These are phyloP conservation scores for Drosophila neutralis DNA, from an alignment of 2,888 invertebrate species.

Conservation along the genomic window DNA sequence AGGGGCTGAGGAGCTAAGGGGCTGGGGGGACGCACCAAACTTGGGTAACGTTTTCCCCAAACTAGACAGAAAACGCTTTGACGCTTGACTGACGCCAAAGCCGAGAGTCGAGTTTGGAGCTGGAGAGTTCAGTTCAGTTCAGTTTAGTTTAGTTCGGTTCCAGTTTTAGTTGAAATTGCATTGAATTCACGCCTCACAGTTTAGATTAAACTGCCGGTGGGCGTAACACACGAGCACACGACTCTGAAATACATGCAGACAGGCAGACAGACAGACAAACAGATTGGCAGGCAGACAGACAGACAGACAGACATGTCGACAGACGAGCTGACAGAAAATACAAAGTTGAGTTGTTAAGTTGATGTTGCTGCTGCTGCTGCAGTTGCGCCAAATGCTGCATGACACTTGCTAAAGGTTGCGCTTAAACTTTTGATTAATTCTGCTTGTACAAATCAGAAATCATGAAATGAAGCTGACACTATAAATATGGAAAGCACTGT, in stretches of 20 bases:
- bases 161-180: conserved; percentile 20
- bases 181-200: conserved; percentile 50
- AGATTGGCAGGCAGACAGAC: not conserved
- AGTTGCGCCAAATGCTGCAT: conserved; percentile 31
- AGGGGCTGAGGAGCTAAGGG: not conserved
- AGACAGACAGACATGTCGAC: not conserved
- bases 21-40: conserved; percentile 32
- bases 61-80: conserved; percentile 63
- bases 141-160: conserved; percentile 12
- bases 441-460: not conserved
- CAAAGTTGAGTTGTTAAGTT: conserved; percentile 43
- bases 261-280: conserved; percentile 16
- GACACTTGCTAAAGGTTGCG: conserved; percentile 27
- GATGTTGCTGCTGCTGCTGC: not conserved
- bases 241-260: conserved; percentile 53
- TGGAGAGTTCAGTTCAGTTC: conserved; percentile 17
- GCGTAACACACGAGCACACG: conserved; percentile 67
- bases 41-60: conserved; percentile 62
- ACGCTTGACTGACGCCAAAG: conserved; percentile 73
- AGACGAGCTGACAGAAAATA: not conserved
- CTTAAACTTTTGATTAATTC: not conserved
- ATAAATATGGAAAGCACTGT: not conserved
- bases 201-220: conserved; percentile 69
- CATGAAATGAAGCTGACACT: not conserved
- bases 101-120: conserved; percentile 32